Evolutionary conservation across 2,797 vertebrate genomes (phyloP).

Genomic region (Danio kyathit): DNA sequence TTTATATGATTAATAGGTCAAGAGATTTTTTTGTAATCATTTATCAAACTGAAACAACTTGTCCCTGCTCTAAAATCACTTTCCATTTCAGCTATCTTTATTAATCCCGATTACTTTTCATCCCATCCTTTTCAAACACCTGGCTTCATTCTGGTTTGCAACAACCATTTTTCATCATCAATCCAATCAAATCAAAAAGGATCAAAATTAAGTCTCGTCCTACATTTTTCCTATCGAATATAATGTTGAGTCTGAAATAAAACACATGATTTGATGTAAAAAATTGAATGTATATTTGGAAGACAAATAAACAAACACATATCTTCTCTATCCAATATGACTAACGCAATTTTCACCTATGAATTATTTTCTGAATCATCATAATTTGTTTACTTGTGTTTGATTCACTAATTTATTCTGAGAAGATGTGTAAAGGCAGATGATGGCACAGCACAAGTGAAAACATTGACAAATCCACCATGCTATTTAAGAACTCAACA

Average conservation of each 20-base stretch:
- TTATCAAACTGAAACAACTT: constrained; percentile 13
- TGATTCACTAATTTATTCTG: constrained; percentile 5
- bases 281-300: background rate
- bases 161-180: background rate
- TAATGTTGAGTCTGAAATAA: background rate
- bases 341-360: background rate
- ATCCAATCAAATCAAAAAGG: background rate
- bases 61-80: background rate
- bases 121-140: background rate
- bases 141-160: constrained; percentile 6
- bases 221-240: background rate
- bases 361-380: background rate
- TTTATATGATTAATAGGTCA: background rate
- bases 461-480: constrained; percentile 28
- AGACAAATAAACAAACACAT: background rate
- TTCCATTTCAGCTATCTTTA: background rate
- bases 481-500: constrained; percentile 34
- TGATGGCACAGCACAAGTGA: constrained; percentile 8
- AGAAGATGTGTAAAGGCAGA: constrained; percentile 4
- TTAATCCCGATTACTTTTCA: constrained; percentile 11
- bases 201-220: background rate
- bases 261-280: background rate
- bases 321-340: background rate
- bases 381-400: constrained; percentile 27
- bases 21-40: background rate